phyloP scores from a whole-genome alignment of 2,888 invertebrate genomes.

The Aphidius colemani region DNA sequence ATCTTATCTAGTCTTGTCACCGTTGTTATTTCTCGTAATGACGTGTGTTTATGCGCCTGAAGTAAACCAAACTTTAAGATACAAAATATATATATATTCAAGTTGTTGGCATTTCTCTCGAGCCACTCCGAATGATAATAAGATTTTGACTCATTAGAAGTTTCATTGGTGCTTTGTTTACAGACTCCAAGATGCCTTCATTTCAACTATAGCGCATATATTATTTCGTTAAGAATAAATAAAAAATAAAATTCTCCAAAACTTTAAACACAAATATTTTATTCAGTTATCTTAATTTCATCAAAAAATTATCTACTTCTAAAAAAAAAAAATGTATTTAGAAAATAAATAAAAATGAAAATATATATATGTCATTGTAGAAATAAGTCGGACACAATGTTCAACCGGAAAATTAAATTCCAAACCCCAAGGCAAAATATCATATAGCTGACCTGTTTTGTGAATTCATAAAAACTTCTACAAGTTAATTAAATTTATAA shows the following conservation, averaged over 20 bases:
- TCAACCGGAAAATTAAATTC: constrained; percentile 51
- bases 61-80: constrained; percentile 48
- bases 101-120: constrained; percentile 6
- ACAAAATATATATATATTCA: constrained; percentile 5
- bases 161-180: constrained; percentile 55
- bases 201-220: neutral
- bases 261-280: neutral
- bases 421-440: constrained; percentile 26
- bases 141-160: constrained; percentile 54
- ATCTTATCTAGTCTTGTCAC: neutral
- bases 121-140: constrained; percentile 49
- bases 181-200: constrained; percentile 21
- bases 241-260: neutral
- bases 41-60: constrained; percentile 49
- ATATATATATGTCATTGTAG: constrained; percentile 30
- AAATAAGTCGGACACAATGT: constrained; percentile 41
- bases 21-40: constrained; percentile 47
- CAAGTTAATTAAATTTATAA: constrained; percentile 12
- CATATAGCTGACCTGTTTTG: constrained; percentile 15
- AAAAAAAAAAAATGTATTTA: constrained; percentile 2
- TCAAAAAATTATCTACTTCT: neutral
- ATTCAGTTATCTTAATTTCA: neutral
- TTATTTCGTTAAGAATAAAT: neutral
- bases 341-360: constrained; percentile 15
- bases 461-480: constrained; percentile 10